Evolutionary conservation across 2,113 vertebrate genomes (phyloP), one percentile per base, ranked within the genome.

Genomic region (Delphinapterus leucas): DNA sequence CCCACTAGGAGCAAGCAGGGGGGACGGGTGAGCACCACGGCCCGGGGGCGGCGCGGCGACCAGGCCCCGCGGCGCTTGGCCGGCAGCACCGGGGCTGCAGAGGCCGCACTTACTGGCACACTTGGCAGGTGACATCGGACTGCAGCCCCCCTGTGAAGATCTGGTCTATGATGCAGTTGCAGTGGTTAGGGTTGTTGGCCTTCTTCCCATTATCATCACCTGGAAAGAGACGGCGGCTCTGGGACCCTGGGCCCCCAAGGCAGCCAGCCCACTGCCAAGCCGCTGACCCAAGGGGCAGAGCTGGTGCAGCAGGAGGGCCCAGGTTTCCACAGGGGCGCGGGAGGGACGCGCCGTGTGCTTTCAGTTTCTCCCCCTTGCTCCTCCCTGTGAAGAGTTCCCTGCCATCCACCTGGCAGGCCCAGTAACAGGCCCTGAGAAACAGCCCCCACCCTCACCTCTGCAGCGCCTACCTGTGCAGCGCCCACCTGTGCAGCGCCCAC

Each of bases 121-220:
- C 99, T 98, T 99, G 99, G 99, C 99, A 99, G 96, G 99, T 99
- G 97, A 99, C 99, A 41, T 99, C 99, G 26, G 99, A 99, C 99
- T 99, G 99, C 98, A 99, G 99, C 97, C 99, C 99, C 0, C 99
- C 99, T 0, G 99, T 99, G 98, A 99, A 99, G 98, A 99, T 99
- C 99, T 99, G 99, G 99, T 99, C 99, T 96, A 99, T 99, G 98
- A 99, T 99, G 98, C 99, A 99, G 99, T 99, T 99, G 99, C 99
- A 99, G 99, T 99, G 99, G 98, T 99, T 99, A 98, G 99, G 99
- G 98, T 99, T 99, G 99, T 99, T 99, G 99, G 99, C 99, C 98
- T 99, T 99, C 98, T 99, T 99, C 93, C 99, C 99, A 11, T 99
- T 99, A 98, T 99, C 99, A 5, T 99, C 99, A 98, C 99, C 99